Evolutionary conservation across 2,888 invertebrate genomes (phyloP).

Genomic region (Phasia obesa): DNA sequence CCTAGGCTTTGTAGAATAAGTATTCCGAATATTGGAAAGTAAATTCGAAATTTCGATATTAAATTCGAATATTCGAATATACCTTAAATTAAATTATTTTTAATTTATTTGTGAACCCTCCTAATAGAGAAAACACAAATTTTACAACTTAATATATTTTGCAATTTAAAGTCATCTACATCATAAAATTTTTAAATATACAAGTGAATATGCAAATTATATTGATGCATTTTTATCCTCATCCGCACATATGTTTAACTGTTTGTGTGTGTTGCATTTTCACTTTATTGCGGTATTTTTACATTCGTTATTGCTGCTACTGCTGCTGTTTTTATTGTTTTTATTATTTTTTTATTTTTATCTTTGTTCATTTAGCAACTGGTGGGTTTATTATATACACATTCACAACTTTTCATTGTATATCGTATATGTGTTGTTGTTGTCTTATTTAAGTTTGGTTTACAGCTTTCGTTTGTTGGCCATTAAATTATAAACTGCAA

Average conservation of each 20-base stretch:
- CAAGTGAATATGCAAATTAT: no score
- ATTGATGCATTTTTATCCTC: neutral
- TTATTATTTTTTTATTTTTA: neutral
- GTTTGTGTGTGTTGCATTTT: neutral
- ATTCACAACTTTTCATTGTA: neutral
- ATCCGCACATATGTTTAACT: neutral
- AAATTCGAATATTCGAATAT: no score
- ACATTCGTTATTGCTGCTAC: constrained; percentile 1
- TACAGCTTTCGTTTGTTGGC: constrained; percentile 35
- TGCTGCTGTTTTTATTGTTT: neutral
- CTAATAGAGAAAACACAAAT: no score
- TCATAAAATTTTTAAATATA: no score
- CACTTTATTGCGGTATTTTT: constrained; percentile 14
- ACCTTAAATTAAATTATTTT: no score
- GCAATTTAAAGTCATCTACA: no score
- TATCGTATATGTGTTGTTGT: neutral
- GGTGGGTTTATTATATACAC: constrained; percentile 29
- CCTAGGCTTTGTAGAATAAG: no score
- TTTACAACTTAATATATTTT: no score
- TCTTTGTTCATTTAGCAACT: constrained; percentile 35
- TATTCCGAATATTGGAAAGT: no score
- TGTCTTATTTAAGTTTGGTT: constrained; percentile 12
- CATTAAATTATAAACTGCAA: constrained; percentile 56
- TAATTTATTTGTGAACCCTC: no score
- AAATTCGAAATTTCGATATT: no score